Conservation (phyloP, 30 jellyfish, hydroid and myxozoan genomes). For the Nemopilema nomurai region DNA sequence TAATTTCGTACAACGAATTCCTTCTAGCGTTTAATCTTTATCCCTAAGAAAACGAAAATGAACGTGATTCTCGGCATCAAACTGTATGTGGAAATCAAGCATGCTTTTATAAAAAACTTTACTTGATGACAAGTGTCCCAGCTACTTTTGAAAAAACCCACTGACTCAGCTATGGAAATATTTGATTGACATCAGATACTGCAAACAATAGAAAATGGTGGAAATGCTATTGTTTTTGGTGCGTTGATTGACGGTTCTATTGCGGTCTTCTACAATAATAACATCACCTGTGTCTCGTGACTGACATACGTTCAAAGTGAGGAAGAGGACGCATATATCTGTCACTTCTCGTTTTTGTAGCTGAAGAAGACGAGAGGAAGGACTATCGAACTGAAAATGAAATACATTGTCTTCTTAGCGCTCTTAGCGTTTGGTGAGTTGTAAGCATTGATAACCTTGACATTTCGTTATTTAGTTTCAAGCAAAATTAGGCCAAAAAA, state of each 20-base stretch:
- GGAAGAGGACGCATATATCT: neutral
- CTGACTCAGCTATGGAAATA: neutral
- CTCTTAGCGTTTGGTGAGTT: constrained; percentile 45
- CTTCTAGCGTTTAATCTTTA: too few relatives aligned
- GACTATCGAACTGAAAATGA: constrained; percentile 9
- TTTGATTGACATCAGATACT: constrained; percentile 18
- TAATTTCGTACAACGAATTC: too few relatives aligned
- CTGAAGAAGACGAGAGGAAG: neutral
- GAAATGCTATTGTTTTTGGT: neutral
- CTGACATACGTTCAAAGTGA: constrained; percentile 30
- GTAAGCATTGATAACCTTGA: neutral
- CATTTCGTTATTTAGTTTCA: neutral
- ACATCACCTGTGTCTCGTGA: constrained; percentile 42
- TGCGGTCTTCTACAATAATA: neutral
- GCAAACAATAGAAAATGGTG: neutral
- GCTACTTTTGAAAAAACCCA: neutral
- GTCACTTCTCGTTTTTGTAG: neutral
- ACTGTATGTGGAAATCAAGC: too few relatives aligned
- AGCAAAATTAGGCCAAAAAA: neutral
- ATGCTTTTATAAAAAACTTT: too few relatives aligned
- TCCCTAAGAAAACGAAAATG: too few relatives aligned
- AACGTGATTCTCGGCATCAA: too few relatives aligned
- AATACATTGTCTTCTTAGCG: constrained; percentile 12
- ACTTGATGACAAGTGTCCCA: neutral
- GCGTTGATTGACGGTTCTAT: constrained; percentile 47